These are phyloP conservation scores for Eueremaeus valkanovi DNA, from an alignment of 2,888 invertebrate genomes.

Conservation along the genomic window DNA sequence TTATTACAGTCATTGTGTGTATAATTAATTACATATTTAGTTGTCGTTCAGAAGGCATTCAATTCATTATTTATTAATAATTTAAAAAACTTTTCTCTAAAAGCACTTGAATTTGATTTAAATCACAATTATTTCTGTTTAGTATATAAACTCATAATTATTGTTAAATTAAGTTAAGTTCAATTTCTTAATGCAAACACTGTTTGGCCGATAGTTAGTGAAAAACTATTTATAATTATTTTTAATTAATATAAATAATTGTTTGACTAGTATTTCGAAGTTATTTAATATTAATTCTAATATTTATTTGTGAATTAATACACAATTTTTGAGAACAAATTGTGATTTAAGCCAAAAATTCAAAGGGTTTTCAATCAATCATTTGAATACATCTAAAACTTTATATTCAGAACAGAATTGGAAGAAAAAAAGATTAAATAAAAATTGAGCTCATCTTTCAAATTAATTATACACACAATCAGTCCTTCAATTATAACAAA, in stretches of 20 bases:
- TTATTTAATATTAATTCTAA: background rate
- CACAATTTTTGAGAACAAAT: background rate
- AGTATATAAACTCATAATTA: background rate
- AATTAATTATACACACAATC: background rate
- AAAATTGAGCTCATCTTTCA: background rate
- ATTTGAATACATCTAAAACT: background rate
- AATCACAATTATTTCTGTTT: background rate
- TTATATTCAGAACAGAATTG: background rate
- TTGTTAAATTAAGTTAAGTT: too few species aligned
- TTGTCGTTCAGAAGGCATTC: background rate
- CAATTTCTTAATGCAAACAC: background rate
- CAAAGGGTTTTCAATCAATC: too few species aligned
- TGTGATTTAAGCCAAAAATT: background rate
- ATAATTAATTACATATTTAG: background rate
- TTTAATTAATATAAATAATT: background rate
- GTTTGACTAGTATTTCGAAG: background rate
- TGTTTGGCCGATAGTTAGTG: background rate
- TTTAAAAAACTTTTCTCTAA: background rate
- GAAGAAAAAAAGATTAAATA: too few species aligned
- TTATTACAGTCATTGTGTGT: background rate
- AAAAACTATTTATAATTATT: background rate
- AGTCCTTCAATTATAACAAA: background rate
- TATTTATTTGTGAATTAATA: background rate
- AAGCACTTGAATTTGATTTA: background rate
- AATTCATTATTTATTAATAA: background rate